Evolutionary conservation across 2,888 invertebrate species (phyloP).

Genomic region (Phengaris alcon): DNA sequence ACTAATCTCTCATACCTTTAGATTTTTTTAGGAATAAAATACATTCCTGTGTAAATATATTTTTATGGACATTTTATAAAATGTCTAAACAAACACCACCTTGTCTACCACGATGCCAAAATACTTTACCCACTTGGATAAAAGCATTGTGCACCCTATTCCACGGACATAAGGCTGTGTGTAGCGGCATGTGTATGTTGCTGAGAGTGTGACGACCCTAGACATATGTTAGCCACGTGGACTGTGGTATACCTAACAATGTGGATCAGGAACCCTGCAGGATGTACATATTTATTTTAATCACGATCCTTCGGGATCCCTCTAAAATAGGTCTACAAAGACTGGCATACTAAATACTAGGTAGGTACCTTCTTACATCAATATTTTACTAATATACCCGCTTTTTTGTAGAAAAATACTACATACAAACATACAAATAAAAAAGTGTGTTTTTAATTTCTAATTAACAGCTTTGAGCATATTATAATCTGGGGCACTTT

Average conservation of each 20-base stretch:
- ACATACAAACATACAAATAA: too few relatives aligned
- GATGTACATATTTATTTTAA: conserved; percentile 8
- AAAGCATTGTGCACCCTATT: conserved; percentile 25
- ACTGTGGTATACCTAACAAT: conserved; percentile 10
- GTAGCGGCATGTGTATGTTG: conserved; percentile 30
- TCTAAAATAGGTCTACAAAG: too few relatives aligned
- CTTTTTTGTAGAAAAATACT: too few relatives aligned
- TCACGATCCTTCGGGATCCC: neutral
- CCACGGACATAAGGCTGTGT: neutral
- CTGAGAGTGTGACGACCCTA: conserved; percentile 37
- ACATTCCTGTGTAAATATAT: neutral
- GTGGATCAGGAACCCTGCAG: neutral
- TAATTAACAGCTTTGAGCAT: too few relatives aligned
- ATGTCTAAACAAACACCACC: conserved; percentile 35
- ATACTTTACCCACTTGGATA: neutral
- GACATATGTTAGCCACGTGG: conserved; percentile 38
- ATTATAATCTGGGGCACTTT: too few relatives aligned
- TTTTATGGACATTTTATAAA: conserved; percentile 13
- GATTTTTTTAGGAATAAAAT: neutral
- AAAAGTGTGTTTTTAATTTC: too few relatives aligned
- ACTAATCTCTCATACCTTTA: neutral
- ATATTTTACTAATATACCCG: too few relatives aligned
- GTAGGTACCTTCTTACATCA: too few relatives aligned
- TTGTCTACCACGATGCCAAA: conserved; percentile 34
- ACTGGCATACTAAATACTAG: too few relatives aligned